A percentile compares a stretch with the other conserved stretches of the same genome.
Evolutionary conservation across 2,888 invertebrate species (phyloP).

Genomic region (Dicranocentrus wangi): DNA sequence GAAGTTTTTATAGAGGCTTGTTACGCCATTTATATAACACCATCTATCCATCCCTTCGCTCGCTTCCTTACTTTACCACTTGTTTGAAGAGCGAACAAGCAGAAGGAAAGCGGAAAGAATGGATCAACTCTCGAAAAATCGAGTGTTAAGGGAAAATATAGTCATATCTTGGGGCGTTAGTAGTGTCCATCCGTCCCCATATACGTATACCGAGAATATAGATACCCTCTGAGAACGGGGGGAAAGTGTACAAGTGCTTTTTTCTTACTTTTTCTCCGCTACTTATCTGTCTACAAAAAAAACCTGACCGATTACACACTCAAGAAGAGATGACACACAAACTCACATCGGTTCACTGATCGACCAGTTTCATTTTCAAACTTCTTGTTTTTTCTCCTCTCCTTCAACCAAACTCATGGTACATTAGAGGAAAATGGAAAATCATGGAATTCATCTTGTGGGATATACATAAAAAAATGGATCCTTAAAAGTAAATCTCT

Average conservation of each 20-base stretch:
- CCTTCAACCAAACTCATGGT: background rate
- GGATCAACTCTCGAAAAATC: constrained; percentile 8
- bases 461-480: background rate
- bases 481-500: background rate
- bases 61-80: constrained; percentile 26
- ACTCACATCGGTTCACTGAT: constrained; percentile 48
- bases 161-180: constrained; percentile 46
- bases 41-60: background rate
- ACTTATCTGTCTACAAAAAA: constrained; percentile 43
- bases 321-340: constrained; percentile 58
- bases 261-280: constrained; percentile 11
- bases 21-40: background rate
- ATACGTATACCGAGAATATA: too few relatives aligned
- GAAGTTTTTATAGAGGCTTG: constrained; percentile 32
- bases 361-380: constrained; percentile 20
- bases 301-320: constrained; percentile 64
- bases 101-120: constrained; percentile 41
- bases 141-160: constrained; percentile 37
- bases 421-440: constrained; percentile 2
- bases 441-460: background rate
- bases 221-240: too few relatives aligned
- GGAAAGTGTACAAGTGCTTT: constrained; percentile 23
- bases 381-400: constrained; percentile 5
- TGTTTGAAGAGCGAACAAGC: constrained; percentile 53
- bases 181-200: constrained; percentile 30